phyloP scores from a whole-genome alignment of 2,113 vertebrate genomes.

The Clupea harengus region DNA sequence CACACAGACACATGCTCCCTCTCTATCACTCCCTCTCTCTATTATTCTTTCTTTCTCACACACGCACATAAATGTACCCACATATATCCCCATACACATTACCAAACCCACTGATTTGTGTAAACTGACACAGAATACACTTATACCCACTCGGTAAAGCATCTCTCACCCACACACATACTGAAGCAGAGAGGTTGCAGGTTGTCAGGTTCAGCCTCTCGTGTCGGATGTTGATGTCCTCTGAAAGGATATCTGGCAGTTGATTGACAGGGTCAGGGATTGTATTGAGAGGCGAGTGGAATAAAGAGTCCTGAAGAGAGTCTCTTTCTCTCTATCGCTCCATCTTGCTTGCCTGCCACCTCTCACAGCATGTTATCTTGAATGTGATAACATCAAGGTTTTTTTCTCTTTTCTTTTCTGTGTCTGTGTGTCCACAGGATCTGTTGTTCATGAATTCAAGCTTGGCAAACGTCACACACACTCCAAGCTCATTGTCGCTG shows the following conservation, averaged over 20 bases:
- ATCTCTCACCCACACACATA: neutral
- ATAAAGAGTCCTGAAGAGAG: neutral
- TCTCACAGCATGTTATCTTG: neutral
- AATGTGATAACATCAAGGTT: neutral
- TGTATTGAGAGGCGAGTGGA: neutral
- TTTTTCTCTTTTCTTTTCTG: neutral
- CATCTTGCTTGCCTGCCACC: neutral
- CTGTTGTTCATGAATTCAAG: conserved; percentile 42
- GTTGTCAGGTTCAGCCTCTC: neutral
- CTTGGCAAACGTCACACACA: conserved; percentile 28
- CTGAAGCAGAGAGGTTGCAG: neutral
- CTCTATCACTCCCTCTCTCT: neutral
- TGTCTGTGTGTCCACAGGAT: neutral
- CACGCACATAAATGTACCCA: neutral
- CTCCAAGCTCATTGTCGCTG: neutral
- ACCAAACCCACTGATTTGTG: neutral
- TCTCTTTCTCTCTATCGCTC: neutral
- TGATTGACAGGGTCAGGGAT: neutral
- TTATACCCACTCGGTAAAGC: neutral
- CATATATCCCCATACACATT: too few species aligned
- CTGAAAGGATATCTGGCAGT: neutral
- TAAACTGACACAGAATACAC: neutral
- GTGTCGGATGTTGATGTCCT: neutral
- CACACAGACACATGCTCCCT: neutral
- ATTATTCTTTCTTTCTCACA: neutral